Evolutionary conservation across 2,113 vertebrate genomes (phyloP).

Genomic region (Lonchura striata): DNA sequence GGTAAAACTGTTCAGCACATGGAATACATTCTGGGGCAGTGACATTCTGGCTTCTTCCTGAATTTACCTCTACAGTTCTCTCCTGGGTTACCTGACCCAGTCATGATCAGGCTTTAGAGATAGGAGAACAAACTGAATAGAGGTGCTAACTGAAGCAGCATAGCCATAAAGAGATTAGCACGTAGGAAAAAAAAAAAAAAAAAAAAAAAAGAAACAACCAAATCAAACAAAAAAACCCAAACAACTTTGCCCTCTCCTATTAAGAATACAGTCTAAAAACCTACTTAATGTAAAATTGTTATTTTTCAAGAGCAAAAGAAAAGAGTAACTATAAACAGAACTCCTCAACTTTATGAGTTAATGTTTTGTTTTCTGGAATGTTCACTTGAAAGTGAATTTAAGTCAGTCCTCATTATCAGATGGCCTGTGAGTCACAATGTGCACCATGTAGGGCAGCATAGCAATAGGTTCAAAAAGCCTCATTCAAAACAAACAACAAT

Average conservation of each 20-base stretch:
- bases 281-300: background rate
- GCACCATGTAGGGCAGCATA: background rate
- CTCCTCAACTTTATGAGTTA: background rate
- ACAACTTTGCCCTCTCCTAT: background rate
- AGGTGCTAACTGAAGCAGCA: background rate
- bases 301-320: background rate
- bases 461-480: rapidly evolving
- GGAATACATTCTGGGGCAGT: background rate
- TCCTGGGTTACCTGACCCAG: background rate
- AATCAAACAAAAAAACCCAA: background rate
- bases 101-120: background rate
- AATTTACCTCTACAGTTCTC: background rate
- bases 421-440: rapidly evolving
- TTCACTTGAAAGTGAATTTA: background rate
- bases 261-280: background rate
- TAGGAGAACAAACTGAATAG: background rate
- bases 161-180: background rate
- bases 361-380: background rate
- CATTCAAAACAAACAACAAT: background rate
- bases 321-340: background rate
- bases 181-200: background rate
- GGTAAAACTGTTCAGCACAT: background rate
- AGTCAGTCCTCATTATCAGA: background rate
- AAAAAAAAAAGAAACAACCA: background rate
- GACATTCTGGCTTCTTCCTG: background rate